Percentiles rank a stretch among this genome's conserved stretches.
phyloP scores from a whole-genome alignment of 2,888 invertebrate species.

The Eremobia ochroleuca region DNA sequence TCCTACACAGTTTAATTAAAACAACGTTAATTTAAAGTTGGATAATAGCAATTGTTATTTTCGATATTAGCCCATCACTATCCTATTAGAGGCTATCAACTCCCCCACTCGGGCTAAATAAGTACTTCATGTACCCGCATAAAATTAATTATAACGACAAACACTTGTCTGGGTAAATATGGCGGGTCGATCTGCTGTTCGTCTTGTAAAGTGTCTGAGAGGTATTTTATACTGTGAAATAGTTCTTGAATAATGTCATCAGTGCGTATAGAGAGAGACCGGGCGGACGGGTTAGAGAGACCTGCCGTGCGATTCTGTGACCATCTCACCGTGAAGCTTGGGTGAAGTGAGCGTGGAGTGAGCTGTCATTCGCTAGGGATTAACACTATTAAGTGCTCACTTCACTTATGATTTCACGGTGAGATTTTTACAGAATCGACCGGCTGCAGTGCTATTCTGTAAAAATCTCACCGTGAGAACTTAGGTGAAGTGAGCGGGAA shows the following conservation, averaged over 20 bases:
- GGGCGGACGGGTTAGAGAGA: too few species aligned
- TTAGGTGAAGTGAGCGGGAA: too few species aligned
- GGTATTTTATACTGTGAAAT: background rate
- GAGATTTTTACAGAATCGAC: too few species aligned
- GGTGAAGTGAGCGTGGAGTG: too few species aligned
- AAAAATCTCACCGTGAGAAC: too few species aligned
- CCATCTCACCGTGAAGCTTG: too few species aligned
- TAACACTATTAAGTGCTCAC: too few species aligned
- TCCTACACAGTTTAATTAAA: conserved; percentile 67
- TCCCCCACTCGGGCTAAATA: conserved; percentile 58
- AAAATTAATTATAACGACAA: conserved; percentile 60
- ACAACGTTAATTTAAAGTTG: conserved; percentile 59
- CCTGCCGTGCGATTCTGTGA: too few species aligned
- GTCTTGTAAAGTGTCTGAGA: conserved; percentile 18
- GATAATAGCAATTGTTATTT: conserved; percentile 61
- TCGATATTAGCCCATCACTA: conserved; percentile 73
- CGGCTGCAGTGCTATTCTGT: too few species aligned
- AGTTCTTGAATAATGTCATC: background rate
- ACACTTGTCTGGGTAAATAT: conserved; percentile 44
- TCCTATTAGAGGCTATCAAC: conserved; percentile 73
- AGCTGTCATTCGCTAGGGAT: too few species aligned
- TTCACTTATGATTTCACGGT: too few species aligned
- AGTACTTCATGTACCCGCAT: conserved; percentile 59
- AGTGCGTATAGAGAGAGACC: too few species aligned
- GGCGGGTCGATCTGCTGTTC: conserved; percentile 32